Conservation (phyloP, 2,113 vertebrate species). For the Odocoileus hemionus region DNA sequence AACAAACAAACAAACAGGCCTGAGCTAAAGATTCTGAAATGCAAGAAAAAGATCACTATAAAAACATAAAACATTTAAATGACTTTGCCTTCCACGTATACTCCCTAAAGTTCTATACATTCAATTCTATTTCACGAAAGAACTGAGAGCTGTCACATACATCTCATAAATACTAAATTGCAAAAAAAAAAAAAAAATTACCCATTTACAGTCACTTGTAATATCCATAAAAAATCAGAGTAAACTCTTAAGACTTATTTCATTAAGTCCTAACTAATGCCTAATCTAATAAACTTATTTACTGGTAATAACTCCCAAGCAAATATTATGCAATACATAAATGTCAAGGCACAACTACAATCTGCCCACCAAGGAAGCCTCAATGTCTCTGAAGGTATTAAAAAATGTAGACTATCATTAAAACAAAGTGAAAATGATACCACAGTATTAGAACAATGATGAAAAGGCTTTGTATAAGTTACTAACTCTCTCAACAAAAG, state of each 20-base stretch:
- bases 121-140: not conserved
- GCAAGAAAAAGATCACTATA: not conserved
- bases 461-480: not conserved
- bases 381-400: not conserved
- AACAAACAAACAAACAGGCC: not conserved
- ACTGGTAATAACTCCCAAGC: not conserved
- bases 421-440: not conserved
- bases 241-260: not conserved
- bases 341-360: not conserved
- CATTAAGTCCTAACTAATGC: not conserved
- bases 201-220: not conserved
- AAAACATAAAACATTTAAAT: not conserved
- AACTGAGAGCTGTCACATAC: not conserved
- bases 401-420: not conserved
- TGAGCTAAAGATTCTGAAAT: not conserved
- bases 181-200: not conserved
- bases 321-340: not conserved
- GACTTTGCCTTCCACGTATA: not conserved
- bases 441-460: not conserved
- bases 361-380: not conserved
- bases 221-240: not conserved
- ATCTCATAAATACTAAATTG: not conserved
- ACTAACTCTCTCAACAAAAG: not conserved
- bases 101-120: not conserved
- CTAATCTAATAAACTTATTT: slow-evolving; percentile 29